Conservation (phyloP, 2,797 vertebrate species). For the Syndactyla subalaris region DNA sequence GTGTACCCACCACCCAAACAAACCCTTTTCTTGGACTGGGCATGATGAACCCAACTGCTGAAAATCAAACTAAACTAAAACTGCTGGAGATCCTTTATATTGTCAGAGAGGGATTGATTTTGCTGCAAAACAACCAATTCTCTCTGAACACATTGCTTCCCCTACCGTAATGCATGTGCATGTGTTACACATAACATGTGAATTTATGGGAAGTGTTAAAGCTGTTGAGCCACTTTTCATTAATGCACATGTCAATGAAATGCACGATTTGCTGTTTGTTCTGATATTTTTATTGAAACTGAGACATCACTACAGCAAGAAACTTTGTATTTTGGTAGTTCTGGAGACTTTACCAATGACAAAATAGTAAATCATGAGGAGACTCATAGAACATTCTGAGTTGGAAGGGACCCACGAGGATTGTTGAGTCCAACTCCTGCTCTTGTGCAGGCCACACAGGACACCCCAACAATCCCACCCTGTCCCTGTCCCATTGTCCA, state of each 20-base stretch:
- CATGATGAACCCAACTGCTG: fast-evolving
- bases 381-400: neutral
- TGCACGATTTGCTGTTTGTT: neutral
- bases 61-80: neutral
- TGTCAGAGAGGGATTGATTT: neutral
- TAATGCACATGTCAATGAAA: neutral
- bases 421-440: fast-evolving
- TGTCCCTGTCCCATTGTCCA: neutral
- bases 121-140: neutral
- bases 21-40: neutral
- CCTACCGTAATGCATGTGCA: neutral
- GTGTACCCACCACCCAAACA: neutral
- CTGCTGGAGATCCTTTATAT: neutral
- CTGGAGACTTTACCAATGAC: neutral
- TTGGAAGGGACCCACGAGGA: neutral
- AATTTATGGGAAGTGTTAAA: neutral
- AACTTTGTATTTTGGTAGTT: neutral
- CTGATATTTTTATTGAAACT: neutral
- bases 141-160: neutral
- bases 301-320: neutral
- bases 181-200: neutral
- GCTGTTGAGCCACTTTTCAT: conserved; percentile 1
- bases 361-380: neutral
- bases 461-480: neutral
- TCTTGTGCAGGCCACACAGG: neutral